phyloP scores from a whole-genome alignment of 37 sponge, comb jelly and placozoan genomes.

The Crambe crambe region DNA sequence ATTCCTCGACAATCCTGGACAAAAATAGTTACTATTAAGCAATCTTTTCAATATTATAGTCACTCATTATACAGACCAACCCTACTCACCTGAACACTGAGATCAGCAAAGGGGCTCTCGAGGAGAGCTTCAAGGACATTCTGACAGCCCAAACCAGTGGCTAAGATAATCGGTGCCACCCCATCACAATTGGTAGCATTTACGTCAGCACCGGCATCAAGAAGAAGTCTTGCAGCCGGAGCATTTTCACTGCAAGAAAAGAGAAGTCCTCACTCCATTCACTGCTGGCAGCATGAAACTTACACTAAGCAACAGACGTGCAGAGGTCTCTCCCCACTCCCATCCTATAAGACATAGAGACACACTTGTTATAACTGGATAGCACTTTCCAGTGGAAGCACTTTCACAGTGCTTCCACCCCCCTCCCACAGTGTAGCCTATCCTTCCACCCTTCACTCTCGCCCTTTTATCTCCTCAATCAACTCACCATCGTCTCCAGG shows the following conservation, averaged over 20 bases:
- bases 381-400: too few species aligned
- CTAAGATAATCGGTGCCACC: constrained; percentile 33
- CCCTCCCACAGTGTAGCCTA: too few species aligned
- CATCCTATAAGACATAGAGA: constrained; percentile 23
- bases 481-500: constrained; percentile 66
- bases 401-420: too few species aligned
- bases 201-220: constrained; percentile 63
- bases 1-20: constrained; percentile 65
- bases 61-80: too few species aligned
- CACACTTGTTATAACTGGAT: not conserved
- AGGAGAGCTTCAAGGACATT: constrained; percentile 33
- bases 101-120: not conserved
- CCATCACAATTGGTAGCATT: constrained; percentile 55
- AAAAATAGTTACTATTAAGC: not conserved
- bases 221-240: constrained; percentile 59
- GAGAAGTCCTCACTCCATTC: too few species aligned
- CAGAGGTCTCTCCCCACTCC: constrained; percentile 40
- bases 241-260: constrained; percentile 40
- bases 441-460: too few species aligned
- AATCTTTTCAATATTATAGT: not conserved
- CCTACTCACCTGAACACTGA: constrained; percentile 44
- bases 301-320: constrained; percentile 37
- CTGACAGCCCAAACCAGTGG: constrained; percentile 40
- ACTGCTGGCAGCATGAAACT: too few species aligned
- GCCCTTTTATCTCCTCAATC: not conserved